Evolutionary conservation across 1,140 invertebrate species (phyloP).

Genomic region (Eciton burchellii): DNA sequence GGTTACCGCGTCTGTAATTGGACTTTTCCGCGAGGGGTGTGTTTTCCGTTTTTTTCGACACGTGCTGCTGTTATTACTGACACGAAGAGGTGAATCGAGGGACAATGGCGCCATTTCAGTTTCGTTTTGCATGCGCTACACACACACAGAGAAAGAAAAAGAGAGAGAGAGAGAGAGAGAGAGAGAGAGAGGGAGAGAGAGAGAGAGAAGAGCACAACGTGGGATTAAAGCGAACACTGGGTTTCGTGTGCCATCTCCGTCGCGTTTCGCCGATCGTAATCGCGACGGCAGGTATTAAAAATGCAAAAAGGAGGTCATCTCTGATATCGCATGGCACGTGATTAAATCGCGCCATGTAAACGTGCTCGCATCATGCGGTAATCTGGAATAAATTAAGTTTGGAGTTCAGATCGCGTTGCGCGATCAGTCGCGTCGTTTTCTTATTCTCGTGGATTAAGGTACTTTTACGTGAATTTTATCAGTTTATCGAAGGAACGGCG

Average conservation of each 20-base stretch:
- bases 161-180: too few relatives aligned
- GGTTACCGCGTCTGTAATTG: constrained; percentile 20
- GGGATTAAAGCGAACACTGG: constrained; percentile 42
- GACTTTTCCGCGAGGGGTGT: constrained; percentile 38
- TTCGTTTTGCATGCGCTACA: constrained; percentile 30
- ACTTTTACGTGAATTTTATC: not conserved
- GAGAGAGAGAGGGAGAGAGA: too few relatives aligned
- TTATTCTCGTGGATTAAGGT: not conserved
- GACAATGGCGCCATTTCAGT: constrained; percentile 42
- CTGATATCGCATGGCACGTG: not conserved
- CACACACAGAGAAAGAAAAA: too few relatives aligned
- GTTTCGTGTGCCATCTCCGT: constrained; percentile 4
- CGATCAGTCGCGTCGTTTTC: not conserved
- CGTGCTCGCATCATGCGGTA: not conserved
- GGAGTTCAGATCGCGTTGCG: too few relatives aligned
- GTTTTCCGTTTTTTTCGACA: constrained; percentile 37
- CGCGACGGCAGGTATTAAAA: not conserved
- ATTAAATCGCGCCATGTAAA: constrained; percentile 3
- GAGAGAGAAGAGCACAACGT: not conserved
- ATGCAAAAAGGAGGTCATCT: not conserved
- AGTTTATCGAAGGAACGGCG: too few relatives aligned
- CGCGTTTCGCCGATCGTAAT: constrained; percentile 6
- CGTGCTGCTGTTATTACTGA: constrained; percentile 35
- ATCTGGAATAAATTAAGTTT: constrained; percentile 29
- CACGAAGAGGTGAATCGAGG: constrained; percentile 45